phyloP scores from a whole-genome alignment of 2,888 invertebrate genomes.

The Lamellibrachia satsuma region DNA sequence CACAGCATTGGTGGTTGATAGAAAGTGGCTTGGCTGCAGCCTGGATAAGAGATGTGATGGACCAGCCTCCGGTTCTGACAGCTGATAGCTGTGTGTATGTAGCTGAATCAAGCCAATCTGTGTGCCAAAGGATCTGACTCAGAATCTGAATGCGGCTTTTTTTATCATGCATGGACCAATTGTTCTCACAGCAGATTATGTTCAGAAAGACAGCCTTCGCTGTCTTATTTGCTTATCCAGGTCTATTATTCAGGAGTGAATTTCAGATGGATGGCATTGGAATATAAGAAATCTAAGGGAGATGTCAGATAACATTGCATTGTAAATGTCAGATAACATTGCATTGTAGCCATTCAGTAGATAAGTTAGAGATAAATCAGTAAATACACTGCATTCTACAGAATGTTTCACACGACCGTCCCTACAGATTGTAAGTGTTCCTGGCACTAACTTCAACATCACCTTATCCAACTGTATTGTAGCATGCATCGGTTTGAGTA shows the following conservation, averaged over 20 bases:
- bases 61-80: background rate
- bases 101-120: constrained; percentile 12
- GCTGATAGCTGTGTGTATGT: background rate
- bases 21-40: background rate
- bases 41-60: background rate
- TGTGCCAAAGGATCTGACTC: background rate
- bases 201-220: background rate
- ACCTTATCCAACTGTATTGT: background rate
- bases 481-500: background rate
- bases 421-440: background rate
- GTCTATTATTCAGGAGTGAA: background rate
- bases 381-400: too few relatives aligned
- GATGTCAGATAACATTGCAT: background rate
- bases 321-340: background rate
- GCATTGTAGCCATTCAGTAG: background rate
- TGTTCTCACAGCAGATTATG: background rate
- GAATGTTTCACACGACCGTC: too few relatives aligned
- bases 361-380: background rate
- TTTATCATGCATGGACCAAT: background rate
- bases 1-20: background rate
- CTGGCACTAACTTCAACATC: background rate
- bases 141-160: background rate
- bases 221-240: background rate
- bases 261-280: background rate
- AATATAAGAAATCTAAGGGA: background rate